phyloP scores from a whole-genome alignment of 2,113 vertebrate genomes.

The Nannospalax galili region DNA sequence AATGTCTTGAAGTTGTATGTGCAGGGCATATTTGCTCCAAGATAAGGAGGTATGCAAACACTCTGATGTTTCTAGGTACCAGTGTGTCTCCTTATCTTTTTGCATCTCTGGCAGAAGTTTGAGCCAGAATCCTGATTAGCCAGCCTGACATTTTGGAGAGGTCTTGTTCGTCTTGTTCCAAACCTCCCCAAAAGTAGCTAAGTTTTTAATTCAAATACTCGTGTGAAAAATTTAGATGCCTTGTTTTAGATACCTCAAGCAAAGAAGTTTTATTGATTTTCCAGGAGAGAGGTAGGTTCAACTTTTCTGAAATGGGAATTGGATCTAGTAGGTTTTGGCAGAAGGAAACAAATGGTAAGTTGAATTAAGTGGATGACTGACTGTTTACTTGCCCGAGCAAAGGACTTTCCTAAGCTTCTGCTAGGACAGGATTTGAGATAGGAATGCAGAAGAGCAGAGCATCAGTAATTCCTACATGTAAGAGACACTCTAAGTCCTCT shows the following conservation, averaged over 20 bases:
- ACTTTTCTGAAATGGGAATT: constrained; percentile 22
- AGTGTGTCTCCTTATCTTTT: not conserved
- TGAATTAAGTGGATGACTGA: constrained; percentile 49
- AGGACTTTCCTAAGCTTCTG: not conserved
- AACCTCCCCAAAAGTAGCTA: accelerated
- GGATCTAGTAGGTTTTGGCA: not conserved
- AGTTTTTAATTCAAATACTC: constrained; percentile 42
- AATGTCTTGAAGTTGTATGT: not conserved
- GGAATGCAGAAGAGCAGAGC: not conserved
- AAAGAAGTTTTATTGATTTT: constrained; percentile 2
- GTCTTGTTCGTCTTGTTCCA: not conserved
- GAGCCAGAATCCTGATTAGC: not conserved
- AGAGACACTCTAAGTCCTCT: not conserved
- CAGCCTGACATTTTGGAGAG: not conserved
- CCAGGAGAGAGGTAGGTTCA: constrained; percentile 31
- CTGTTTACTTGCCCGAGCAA: not conserved
- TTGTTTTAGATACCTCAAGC: not conserved
- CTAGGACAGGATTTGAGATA: constrained; percentile 12
- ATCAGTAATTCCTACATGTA: not conserved
- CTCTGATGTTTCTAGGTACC: not conserved
- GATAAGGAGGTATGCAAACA: not conserved
- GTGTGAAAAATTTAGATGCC: not conserved
- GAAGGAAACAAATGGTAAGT: constrained; percentile 14
- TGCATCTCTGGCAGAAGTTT: not conserved
- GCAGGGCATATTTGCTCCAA: not conserved